A percentile compares a stretch with the other conserved stretches of the same genome.
These are phyloP conservation scores for Cyrtonyx montezumae DNA, from an alignment of 2,113 vertebrate genomes.

Conservation along the genomic window DNA sequence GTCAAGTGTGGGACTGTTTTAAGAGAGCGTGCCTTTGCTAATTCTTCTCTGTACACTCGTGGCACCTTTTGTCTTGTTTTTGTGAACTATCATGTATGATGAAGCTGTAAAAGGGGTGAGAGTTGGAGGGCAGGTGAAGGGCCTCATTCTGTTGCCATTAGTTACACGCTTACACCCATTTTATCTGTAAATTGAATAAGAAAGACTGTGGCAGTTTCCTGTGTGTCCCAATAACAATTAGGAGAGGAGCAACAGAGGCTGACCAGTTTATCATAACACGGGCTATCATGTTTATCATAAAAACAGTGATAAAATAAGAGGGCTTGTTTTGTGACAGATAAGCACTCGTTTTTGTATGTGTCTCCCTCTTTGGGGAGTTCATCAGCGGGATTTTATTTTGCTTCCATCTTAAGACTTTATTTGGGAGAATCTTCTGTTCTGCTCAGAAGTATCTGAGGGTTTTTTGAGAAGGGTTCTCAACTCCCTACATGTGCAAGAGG, in stretches of 20 bases:
- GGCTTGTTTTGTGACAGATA: not conserved
- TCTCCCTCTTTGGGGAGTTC: not conserved
- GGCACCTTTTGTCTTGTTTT: slow-evolving; percentile 33
- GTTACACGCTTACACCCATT: slow-evolving; percentile 30
- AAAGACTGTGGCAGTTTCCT: not conserved
- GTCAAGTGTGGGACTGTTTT: not conserved
- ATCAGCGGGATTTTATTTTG: not conserved
- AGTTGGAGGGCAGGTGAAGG: slow-evolving; percentile 56
- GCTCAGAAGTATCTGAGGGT: not conserved
- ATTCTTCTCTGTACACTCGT: fast-evolving
- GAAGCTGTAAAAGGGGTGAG: slow-evolving; percentile 24
- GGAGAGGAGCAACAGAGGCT: not conserved
- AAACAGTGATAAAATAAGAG: not conserved
- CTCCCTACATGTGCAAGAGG: not conserved
- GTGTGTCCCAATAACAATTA: slow-evolving; percentile 6
- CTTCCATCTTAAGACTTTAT: not conserved
- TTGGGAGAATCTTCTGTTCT: not conserved
- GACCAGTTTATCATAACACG: too few species aligned
- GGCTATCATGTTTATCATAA: slow-evolving; percentile 6
- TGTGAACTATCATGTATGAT: not conserved
- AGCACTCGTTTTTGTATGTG: not conserved
- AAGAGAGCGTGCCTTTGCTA: not conserved
- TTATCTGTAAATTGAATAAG: slow-evolving; percentile 21
- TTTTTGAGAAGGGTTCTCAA: not conserved
- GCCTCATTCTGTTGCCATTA: slow-evolving; percentile 57